These are phyloP conservation scores for Diarsia rubi DNA, from an alignment of 2,888 invertebrate genomes.

Conservation along the genomic window DNA sequence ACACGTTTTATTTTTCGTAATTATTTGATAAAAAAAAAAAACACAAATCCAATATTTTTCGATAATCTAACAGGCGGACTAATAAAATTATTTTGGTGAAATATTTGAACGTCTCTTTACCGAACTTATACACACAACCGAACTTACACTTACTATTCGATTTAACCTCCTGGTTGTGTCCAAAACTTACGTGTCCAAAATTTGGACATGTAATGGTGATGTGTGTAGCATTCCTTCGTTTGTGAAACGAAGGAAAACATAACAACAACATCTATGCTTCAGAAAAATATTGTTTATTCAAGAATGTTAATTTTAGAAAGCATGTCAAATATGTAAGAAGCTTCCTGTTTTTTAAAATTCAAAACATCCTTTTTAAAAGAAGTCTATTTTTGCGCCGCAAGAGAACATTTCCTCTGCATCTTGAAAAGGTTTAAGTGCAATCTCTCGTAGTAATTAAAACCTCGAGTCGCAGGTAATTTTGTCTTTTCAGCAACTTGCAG, in stretches of 20 bases:
- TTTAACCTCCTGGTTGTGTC: not conserved
- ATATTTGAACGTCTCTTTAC: not conserved
- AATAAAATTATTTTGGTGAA: no score
- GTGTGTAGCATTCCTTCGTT: not conserved
- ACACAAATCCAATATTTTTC: no score
- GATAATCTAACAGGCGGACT: no score
- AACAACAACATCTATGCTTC: not conserved
- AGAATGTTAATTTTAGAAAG: slow-evolving; percentile 17
- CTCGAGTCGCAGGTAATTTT: slow-evolving; percentile 28
- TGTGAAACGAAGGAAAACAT: no score
- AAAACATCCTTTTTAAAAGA: not conserved
- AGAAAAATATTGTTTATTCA: not conserved
- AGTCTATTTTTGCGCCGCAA: not conserved
- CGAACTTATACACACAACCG: no score
- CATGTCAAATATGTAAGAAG: not conserved
- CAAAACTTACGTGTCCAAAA: not conserved
- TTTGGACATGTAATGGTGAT: no score
- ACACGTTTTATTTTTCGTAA: no score
- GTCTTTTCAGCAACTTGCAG: slow-evolving; percentile 14
- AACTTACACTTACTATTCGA: not conserved
- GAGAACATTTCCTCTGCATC: slow-evolving; percentile 17
- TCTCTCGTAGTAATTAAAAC: slow-evolving; percentile 55
- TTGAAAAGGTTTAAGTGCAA: slow-evolving; percentile 40
- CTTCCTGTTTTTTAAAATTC: not conserved
- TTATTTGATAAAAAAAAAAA: no score